Percentiles rank a stretch among this genome's conserved stretches.
These are phyloP conservation scores for Ips nitidus DNA, from an alignment of 1,140 invertebrate genomes.

Conservation along the genomic window DNA sequence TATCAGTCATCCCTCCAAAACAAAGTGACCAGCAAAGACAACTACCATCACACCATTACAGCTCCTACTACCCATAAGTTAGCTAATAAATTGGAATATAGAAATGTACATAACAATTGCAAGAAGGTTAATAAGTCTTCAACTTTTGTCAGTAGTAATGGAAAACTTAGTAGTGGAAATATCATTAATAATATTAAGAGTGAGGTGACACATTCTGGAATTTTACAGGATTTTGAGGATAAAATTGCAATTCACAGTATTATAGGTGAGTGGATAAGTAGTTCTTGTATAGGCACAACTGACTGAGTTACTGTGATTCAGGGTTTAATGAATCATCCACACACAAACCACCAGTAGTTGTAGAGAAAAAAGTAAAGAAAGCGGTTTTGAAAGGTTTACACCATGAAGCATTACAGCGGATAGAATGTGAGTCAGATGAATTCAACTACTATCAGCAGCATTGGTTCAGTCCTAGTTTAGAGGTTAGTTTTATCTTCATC, in stretches of 20 bases:
- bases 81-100: neutral
- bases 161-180: conserved; percentile 21
- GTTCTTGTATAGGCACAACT: too few species aligned
- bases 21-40: conserved; percentile 20
- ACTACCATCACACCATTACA: too few species aligned
- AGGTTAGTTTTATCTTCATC: conserved; percentile 37
- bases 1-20: conserved; percentile 32
- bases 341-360: conserved; percentile 35
- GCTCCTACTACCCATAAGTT: too few species aligned
- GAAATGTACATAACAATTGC: conserved; percentile 35
- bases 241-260: conserved; percentile 48
- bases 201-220: conserved; percentile 38
- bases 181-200: conserved; percentile 9
- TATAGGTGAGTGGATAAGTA: conserved; percentile 43
- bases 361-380: conserved; percentile 39
- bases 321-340: conserved; percentile 41
- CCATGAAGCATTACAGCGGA: conserved; percentile 50
- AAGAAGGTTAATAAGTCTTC: conserved; percentile 32
- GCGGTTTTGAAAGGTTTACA: conserved; percentile 39
- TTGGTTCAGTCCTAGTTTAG: conserved; percentile 51
- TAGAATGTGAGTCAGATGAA: conserved; percentile 45
- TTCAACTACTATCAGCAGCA: conserved; percentile 51
- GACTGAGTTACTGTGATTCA: conserved; percentile 5
- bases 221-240: conserved; percentile 39
- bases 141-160: neutral